Base-by-base conservation (phyloP, 2,113 vertebrate species). In the Athene noctua region DNA sequence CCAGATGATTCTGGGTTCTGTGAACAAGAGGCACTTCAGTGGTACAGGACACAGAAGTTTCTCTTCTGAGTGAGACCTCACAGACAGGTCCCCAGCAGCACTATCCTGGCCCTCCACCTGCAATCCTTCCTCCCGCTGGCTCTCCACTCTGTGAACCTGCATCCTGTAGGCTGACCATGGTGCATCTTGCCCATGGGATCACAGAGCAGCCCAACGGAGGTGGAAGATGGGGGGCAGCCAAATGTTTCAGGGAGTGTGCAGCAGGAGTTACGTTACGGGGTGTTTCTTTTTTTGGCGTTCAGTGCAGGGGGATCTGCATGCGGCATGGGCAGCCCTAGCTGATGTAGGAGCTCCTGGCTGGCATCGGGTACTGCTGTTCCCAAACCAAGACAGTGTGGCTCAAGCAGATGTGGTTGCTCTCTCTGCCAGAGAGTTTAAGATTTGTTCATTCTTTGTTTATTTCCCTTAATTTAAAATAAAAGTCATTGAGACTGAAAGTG, bases 381-480 rank as follows among this genome's bases (percentile, higher is more conserved):
- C 63, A 57, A 51, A n/a, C 5, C 46, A 71, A 13, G 27, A 7
- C 10, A 46, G 58, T 2, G 2, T 4, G 32, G 44, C 55, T 63
- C 11, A 16, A 78, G 44, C 11, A 42, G 29, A 38, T 38, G 66
- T 9, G 20, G 32, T 11, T 66, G 38, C 57, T 82, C 55, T n/a
- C 47, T 71, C 63, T 80, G 36, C n/a, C 79, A 47, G 34, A 26
- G 38, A 34, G 42, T 26, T 81, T 61, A 63, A 87, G 72, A 49
- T 58, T 62, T 62, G 22, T 58, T 92, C 29, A 0, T 46, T 63
- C 73, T 78, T 59, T 74, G 59, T 92, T 94, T 93, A 74, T 86
- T 95, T 77, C 86, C 44, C 63, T 91, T 88, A 79, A 88, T 92
- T 81, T 94, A 49, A 96, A 95, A 71, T 57, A 94, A 83, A 96